phyloP scores from a whole-genome alignment of 2,113 vertebrate species.

The Perca fluviatilis region DNA sequence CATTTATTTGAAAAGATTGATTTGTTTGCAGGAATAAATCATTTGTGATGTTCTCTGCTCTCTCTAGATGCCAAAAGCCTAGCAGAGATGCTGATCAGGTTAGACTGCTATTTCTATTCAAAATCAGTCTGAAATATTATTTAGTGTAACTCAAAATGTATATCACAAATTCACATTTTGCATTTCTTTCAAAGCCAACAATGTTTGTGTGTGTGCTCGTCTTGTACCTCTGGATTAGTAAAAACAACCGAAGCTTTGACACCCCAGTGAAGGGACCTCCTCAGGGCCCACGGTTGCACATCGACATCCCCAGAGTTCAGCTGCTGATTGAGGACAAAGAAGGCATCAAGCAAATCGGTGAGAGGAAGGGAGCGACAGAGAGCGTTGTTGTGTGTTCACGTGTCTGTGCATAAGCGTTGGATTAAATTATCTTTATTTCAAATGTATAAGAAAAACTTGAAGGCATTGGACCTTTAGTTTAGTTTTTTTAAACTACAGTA shows the following conservation, averaged over 20 bases:
- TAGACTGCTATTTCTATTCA: constrained; percentile 31
- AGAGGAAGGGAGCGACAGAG: constrained; percentile 64
- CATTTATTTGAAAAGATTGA: constrained; percentile 24
- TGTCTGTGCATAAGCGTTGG: background rate
- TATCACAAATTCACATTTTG: constrained; percentile 13
- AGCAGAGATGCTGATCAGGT: constrained; percentile 99
- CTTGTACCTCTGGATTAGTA: constrained; percentile 85
- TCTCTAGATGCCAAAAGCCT: constrained; percentile 96
- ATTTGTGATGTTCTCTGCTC: constrained; percentile 20
- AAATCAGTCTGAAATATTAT: constrained; percentile 11
- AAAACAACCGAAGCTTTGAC: constrained; percentile 99
- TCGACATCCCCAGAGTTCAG: constrained; percentile 98
- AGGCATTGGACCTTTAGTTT: background rate
- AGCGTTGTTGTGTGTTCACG: constrained; percentile 22
- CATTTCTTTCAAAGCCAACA: constrained; percentile 17
- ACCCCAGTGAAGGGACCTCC: constrained; percentile 98
- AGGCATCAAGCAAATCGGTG: constrained; percentile 98
- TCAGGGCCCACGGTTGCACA: constrained; percentile 97
- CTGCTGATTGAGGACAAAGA: constrained; percentile 99
- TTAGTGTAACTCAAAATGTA: background rate
- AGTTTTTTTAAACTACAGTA: constrained; percentile 3
- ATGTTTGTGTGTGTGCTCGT: constrained; percentile 55
- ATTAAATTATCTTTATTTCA: background rate
- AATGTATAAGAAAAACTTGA: background rate
- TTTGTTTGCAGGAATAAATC: constrained; percentile 14